Evolutionary conservation across 2,113 vertebrate genomes (phyloP).

Genomic region (Forbesichthys agassizii): DNA sequence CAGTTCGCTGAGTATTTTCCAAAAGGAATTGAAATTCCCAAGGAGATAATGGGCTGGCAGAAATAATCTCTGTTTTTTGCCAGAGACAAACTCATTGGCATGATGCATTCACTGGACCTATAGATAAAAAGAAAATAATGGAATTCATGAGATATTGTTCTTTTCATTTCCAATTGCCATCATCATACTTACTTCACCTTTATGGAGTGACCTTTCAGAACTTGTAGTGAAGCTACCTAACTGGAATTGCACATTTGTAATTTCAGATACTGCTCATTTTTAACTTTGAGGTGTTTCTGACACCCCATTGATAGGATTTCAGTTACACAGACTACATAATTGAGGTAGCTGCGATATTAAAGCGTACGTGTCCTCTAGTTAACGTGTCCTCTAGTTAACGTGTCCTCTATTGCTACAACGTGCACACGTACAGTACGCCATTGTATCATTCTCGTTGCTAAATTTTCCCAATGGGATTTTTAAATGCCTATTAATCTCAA

Average conservation of each 20-base stretch:
- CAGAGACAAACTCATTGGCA: conserved; percentile 25
- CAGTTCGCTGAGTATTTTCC: not conserved
- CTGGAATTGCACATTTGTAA: conserved; percentile 11
- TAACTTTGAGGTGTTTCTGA: conserved; percentile 4
- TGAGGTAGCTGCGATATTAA: conserved; percentile 10
- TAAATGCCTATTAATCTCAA: no score
- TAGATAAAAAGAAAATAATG: conserved; percentile 44
- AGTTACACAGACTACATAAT: not conserved
- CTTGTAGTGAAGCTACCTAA: conserved; percentile 11
- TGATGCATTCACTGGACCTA: conserved; percentile 19
- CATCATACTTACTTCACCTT: not conserved
- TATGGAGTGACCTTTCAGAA: not conserved
- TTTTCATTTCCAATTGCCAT: conserved; percentile 15
- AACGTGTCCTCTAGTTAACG: no score
- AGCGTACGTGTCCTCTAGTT: not conserved
- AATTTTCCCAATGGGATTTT: no score
- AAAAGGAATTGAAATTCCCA: conserved; percentile 22
- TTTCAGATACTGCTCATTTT: not conserved
- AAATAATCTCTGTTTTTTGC: conserved; percentile 17
- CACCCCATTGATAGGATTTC: conserved; percentile 1
- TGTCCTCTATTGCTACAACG: no score
- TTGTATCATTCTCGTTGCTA: no score
- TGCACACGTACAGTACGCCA: no score
- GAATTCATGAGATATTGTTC: conserved; percentile 44
- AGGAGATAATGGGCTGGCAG: conserved; percentile 23